These are phyloP conservation scores for Musca vetustissima DNA, from an alignment of 1,140 invertebrate genomes.

Conservation along the genomic window DNA sequence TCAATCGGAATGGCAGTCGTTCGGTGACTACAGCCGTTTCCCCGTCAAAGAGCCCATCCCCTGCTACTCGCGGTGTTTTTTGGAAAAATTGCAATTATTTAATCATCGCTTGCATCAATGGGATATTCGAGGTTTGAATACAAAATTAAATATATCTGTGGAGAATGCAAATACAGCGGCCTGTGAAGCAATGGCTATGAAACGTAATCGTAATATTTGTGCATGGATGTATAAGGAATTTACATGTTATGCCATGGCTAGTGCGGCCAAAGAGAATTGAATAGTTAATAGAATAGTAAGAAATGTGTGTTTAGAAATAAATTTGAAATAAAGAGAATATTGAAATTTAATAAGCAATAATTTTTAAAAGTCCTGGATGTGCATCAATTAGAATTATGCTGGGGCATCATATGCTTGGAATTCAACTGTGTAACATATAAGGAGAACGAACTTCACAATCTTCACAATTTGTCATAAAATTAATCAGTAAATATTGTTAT, in stretches of 20 bases:
- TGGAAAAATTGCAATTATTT: conserved; percentile 37
- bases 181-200: conserved; percentile 30
- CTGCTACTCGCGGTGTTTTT: conserved; percentile 45
- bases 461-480: too few relatives aligned
- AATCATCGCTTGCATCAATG: conserved; percentile 39
- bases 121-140: conserved; percentile 37
- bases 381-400: too few relatives aligned
- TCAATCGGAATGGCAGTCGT: conserved; percentile 35
- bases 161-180: conserved; percentile 14
- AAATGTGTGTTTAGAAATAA: neutral
- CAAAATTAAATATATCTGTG: conserved; percentile 36
- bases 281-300: neutral
- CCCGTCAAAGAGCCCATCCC: conserved; percentile 45
- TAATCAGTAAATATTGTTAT: too few relatives aligned
- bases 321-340: too few relatives aligned
- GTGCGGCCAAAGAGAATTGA: conserved; percentile 5
- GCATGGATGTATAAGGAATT: conserved; percentile 44
- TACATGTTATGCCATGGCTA: conserved; percentile 41
- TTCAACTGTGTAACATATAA: too few relatives aligned
- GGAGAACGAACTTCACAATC: too few relatives aligned
- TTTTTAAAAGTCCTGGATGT: too few relatives aligned
- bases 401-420: too few relatives aligned
- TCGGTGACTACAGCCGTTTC: conserved; percentile 33
- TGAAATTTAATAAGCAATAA: too few relatives aligned
- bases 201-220: conserved; percentile 35